These are phyloP conservation scores for Biston betularia DNA, from an alignment of 2,888 invertebrate species.

Conservation along the genomic window DNA sequence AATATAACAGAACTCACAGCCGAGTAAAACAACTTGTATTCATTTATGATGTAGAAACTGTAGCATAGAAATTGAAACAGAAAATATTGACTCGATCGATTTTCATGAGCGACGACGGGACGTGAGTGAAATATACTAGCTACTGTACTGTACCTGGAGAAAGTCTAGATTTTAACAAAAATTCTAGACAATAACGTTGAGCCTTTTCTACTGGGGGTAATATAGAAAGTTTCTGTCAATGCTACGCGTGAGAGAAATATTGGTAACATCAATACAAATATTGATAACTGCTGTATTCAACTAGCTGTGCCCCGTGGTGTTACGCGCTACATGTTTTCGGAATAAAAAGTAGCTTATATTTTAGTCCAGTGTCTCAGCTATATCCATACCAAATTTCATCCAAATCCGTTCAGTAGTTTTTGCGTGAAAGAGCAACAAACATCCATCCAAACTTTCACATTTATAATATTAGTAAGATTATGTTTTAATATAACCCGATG, in stretches of 20 bases:
- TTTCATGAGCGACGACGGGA: slow-evolving; percentile 7
- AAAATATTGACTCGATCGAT: slow-evolving; percentile 23
- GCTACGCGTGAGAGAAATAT: slow-evolving; percentile 3
- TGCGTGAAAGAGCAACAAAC: no score
- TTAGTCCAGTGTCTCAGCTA: no score
- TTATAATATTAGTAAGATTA: no score
- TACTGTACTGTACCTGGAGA: slow-evolving; percentile 2
- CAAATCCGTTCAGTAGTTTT: no score
- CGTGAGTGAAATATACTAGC: slow-evolving; percentile 9
- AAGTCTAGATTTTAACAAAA: slow-evolving; percentile 10
- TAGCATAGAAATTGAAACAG: slow-evolving; percentile 10
- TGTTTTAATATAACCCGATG: no score
- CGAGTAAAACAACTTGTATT: neutral
- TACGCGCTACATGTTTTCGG: no score
- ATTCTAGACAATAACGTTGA: slow-evolving; percentile 10
- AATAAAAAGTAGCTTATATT: no score
- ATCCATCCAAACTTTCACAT: no score
- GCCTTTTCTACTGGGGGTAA: neutral
- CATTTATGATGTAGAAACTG: slow-evolving; percentile 2
- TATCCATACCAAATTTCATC: no score
- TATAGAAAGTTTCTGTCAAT: neutral
- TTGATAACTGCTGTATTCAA: no score
- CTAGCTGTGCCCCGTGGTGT: no score
- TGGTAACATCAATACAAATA: no score
- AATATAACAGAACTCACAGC: neutral